Base-by-base conservation (phyloP, 2,888 invertebrate genomes). In the Agapetus fuscipes region DNA sequence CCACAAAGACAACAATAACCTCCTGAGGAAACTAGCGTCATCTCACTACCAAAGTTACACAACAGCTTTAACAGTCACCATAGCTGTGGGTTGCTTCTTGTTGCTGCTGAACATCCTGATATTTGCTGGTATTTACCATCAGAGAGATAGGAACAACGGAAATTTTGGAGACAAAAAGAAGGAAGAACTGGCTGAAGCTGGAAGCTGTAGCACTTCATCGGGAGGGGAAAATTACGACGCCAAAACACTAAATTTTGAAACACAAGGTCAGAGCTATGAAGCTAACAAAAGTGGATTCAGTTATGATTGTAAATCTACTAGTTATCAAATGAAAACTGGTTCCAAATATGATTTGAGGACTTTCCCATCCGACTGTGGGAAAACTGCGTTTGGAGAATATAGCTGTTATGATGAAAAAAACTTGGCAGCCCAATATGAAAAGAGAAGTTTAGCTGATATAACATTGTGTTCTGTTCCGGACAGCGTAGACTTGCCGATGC, bases 11-110 rank as follows among this genome's bases (percentile, higher is more conserved):
- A 83, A 80, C 48, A 72, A 78, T 54, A 81, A 84, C 45, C 68
- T 87, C 3, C 64, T 85, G 30, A 76, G 84, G 25, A 78, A 85
- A 32, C 66, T 86, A 5, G 82, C 85, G n/a, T 79, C 80, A 9
- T 83, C 81, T 43, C 87, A 88, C 54, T 87, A 87, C 54, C 88
- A 88, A 57, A 88, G 85, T 43, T 89, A 90, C 59, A 87, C 89
- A 4, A 88, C 89, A 0, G 90, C 90, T 1, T 66, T 91, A 12
- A 84, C 88, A 5, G 86, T 90, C 17, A 90, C 90, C 1, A 86
- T 89, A 46, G 86, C 83, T 1, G 86, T 88, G 6, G 88, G 87
- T 1, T 86, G 87, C 53, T 86, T 88, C 50, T 71, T 89, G 5
- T 66, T 89, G 6, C 67, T 88, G 17, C 69, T 89, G 16, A 89